Evolutionary conservation across 2,888 invertebrate genomes (phyloP).

Genomic region (Orthosia incerta): DNA sequence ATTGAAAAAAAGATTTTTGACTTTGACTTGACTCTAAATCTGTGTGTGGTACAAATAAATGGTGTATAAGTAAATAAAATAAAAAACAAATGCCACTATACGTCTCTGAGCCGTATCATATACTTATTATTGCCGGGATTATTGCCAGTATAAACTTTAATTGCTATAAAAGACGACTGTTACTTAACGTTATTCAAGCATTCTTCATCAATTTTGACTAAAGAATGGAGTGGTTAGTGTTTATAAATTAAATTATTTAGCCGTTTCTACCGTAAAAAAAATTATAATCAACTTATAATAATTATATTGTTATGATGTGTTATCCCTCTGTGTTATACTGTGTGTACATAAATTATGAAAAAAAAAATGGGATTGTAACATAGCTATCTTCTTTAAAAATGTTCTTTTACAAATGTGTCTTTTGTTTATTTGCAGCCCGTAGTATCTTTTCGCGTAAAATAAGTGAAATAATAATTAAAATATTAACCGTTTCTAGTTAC

Average conservation of each 20-base stretch:
- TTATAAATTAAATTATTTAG: neutral
- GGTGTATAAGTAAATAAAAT: too few species aligned
- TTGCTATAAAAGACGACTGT: neutral
- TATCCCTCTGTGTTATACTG: too few species aligned
- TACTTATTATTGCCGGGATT: constrained; percentile 67
- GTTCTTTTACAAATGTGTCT: too few species aligned
- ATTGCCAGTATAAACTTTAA: constrained; percentile 80
- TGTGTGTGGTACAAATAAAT: too few species aligned
- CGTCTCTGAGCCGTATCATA: neutral
- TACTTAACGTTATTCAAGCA: neutral
- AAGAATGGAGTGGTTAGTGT: constrained; percentile 91
- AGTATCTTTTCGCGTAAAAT: neutral
- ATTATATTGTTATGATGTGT: too few species aligned
- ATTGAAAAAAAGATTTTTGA: too few species aligned
- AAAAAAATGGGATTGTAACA: too few species aligned
- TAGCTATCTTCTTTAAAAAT: neutral
- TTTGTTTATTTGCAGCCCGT: neutral
- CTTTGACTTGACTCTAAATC: too few species aligned
- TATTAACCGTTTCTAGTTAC: constrained; percentile 25
- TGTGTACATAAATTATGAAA: too few species aligned
- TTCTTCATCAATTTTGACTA: constrained; percentile 1
- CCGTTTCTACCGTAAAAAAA: neutral
- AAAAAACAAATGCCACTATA: neutral
- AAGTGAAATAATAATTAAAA: neutral
- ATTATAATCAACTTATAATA: neutral